phyloP scores from a whole-genome alignment of 2,888 invertebrate species.

The Geotrupes spiniger region DNA sequence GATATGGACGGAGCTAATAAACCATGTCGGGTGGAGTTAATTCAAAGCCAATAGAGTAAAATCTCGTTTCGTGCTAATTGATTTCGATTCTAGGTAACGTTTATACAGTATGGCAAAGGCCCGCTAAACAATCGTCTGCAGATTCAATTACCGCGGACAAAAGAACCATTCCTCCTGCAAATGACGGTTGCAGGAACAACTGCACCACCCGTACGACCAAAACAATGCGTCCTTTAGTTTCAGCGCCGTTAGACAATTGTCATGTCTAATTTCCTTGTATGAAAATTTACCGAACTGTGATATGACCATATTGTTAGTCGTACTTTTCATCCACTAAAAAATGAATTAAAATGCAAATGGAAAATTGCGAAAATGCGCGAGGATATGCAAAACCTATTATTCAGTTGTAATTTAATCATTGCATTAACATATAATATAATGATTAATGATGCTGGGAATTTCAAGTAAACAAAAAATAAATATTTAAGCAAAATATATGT shows the following conservation, averaged over 20 bases:
- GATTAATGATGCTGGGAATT: no score
- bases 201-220: slow-evolving; percentile 34
- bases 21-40: no score
- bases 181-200: slow-evolving; percentile 48
- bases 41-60: not conserved
- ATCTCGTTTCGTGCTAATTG: slow-evolving; percentile 38
- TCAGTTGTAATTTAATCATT: slow-evolving; percentile 9
- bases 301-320: slow-evolving; percentile 19
- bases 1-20: no score
- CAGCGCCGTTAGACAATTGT: slow-evolving; percentile 28
- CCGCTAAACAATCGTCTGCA: slow-evolving; percentile 44
- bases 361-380: slow-evolving; percentile 11
- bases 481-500: no score
- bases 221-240: slow-evolving; percentile 25
- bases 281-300: slow-evolving; percentile 22
- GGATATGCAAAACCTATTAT: slow-evolving; percentile 2
- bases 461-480: no score
- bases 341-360: slow-evolving; percentile 17
- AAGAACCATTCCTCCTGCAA: slow-evolving; percentile 48
- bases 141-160: slow-evolving; percentile 50
- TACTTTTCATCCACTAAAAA: slow-evolving; percentile 9
- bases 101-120: slow-evolving; percentile 45
- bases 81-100: slow-evolving; percentile 45
- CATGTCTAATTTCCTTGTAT: slow-evolving; percentile 29
- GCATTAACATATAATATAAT: slow-evolving; percentile 13